phyloP scores from a whole-genome alignment of 2,888 invertebrate genomes.

The Poecilus cupreus region DNA sequence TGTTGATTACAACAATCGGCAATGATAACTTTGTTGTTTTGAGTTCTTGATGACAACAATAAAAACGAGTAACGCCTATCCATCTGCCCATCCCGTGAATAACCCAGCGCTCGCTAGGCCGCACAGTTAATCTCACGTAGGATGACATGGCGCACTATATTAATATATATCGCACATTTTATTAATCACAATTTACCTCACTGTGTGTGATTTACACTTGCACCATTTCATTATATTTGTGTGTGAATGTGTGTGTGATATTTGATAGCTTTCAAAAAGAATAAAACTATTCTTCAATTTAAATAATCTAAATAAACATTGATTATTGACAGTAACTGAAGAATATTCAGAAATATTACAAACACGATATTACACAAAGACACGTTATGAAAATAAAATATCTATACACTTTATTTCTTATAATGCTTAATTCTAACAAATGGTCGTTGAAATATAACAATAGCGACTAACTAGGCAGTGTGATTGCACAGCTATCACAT shows the following conservation, averaged over 20 bases:
- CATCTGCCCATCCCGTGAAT: conserved; percentile 62
- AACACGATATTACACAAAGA: background rate
- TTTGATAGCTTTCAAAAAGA: conserved; percentile 29
- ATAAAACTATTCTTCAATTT: background rate
- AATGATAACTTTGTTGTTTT: no score
- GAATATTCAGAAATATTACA: background rate
- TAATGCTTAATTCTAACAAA: conserved; percentile 13
- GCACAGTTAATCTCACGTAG: conserved; percentile 71
- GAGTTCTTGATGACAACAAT: background rate
- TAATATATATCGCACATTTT: conserved; percentile 70
- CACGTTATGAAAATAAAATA: background rate
- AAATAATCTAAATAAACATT: conserved; percentile 11
- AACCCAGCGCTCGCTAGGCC: conserved; percentile 68
- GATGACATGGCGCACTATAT: conserved; percentile 72
- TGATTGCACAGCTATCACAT: conserved; percentile 75
- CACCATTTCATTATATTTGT: conserved; percentile 69
- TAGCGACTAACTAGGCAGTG: conserved; percentile 29
- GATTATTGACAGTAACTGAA: background rate
- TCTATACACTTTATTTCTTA: conserved; percentile 19
- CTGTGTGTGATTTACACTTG: conserved; percentile 68
- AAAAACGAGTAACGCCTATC: conserved; percentile 10
- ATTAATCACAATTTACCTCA: conserved; percentile 68
- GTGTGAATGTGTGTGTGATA: conserved; percentile 69
- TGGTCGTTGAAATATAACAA: background rate
- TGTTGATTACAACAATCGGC: background rate